phyloP scores from a whole-genome alignment of 2,797 vertebrate species.

The Sebastes alutus region DNA sequence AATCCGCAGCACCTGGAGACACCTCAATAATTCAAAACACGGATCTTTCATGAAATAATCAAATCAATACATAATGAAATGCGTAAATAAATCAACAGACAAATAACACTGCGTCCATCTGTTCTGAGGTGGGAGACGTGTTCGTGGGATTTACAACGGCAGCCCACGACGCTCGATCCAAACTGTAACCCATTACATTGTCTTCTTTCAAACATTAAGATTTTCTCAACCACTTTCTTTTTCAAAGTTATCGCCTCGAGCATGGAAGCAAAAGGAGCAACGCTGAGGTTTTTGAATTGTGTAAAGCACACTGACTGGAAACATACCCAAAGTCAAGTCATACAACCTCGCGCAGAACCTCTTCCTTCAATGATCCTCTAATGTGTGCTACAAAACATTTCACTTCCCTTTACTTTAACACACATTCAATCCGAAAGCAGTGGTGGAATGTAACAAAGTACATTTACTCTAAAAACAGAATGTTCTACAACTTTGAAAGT shows the following conservation, averaged over 20 bases:
- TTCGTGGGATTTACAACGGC: conserved; percentile 42
- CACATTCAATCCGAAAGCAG: neutral
- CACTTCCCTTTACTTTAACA: neutral
- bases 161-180: conserved; percentile 1
- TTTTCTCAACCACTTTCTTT: neutral
- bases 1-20: conserved; percentile 89
- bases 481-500: too few species aligned
- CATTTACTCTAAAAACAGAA: too few species aligned
- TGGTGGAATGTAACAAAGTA: too few species aligned
- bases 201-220: neutral
- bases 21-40: conserved; percentile 95
- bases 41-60: conserved; percentile 97
- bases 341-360: neutral
- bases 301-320: neutral
- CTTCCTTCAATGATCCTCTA: neutral
- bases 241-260: neutral
- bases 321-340: neutral
- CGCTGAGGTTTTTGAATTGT: neutral
- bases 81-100: conserved; percentile 94
- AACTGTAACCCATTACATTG: neutral
- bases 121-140: conserved; percentile 53
- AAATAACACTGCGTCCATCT: conserved; percentile 87
- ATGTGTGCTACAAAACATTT: neutral
- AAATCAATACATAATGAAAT: conserved; percentile 98
- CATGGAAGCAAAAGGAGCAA: neutral